Percentiles rank a stretch among this genome's conserved stretches.
Evolutionary conservation across 2,888 invertebrate species (phyloP).

Genomic region (Clepsis dumicolana): DNA sequence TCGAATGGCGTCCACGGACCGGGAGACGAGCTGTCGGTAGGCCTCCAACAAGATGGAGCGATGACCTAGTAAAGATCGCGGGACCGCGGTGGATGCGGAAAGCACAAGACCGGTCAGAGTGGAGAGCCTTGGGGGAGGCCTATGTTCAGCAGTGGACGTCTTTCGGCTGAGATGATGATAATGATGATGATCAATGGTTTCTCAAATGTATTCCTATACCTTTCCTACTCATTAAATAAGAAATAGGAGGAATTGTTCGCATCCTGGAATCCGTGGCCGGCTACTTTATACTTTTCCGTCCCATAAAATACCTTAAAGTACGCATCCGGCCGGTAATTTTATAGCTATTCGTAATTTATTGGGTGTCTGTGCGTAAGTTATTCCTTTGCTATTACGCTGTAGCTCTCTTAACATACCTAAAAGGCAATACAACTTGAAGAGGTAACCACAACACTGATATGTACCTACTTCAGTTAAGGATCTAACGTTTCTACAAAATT

Average conservation of each 20-base stretch:
- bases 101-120: too few relatives aligned
- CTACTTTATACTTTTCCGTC: constrained; percentile 34
- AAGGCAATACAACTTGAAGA: neutral
- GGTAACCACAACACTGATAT: too few relatives aligned
- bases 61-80: too few relatives aligned
- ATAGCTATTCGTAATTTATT: constrained; percentile 42
- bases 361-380: constrained; percentile 39
- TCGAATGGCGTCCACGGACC: too few relatives aligned
- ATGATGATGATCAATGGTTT: constrained; percentile 29
- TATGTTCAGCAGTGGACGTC: too few relatives aligned
- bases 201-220: constrained; percentile 14
- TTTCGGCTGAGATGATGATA: too few relatives aligned
- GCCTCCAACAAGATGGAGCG: too few relatives aligned
- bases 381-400: constrained; percentile 26
- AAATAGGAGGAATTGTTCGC: constrained; percentile 31
- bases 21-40: too few relatives aligned
- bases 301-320: constrained; percentile 41
- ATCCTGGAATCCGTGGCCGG: constrained; percentile 22
- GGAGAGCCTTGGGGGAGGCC: too few relatives aligned
- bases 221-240: constrained; percentile 20
- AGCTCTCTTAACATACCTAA: neutral
- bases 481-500: too few relatives aligned
- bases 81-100: too few relatives aligned
- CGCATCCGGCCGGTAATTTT: constrained; percentile 40
- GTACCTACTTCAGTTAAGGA: too few relatives aligned